phyloP scores from a whole-genome alignment of 2,113 vertebrate genomes.

The Choloepus hoffmanni region DNA sequence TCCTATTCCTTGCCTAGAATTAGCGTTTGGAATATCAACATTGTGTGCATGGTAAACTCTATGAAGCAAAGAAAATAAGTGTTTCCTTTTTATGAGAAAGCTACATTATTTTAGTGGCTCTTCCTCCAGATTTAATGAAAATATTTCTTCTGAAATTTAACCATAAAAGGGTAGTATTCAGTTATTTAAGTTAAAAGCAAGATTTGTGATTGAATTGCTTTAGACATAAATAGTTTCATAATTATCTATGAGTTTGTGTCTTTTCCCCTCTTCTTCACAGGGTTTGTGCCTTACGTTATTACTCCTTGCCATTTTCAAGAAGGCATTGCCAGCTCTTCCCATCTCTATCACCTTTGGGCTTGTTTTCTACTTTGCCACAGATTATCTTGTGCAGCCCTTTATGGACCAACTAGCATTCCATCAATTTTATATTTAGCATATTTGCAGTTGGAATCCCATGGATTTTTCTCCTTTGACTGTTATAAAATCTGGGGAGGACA shows the following conservation, averaged over 20 bases:
- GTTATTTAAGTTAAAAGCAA: neutral
- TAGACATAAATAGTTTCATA: neutral
- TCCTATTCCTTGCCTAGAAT: slow-evolving; percentile 35
- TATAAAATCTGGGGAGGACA: slow-evolving; percentile 80
- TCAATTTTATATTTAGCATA: slow-evolving; percentile 98
- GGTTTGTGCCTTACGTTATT: slow-evolving; percentile 98
- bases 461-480: slow-evolving; percentile 82
- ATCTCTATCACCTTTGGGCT: slow-evolving; percentile 99
- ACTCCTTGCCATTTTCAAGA: slow-evolving; percentile 99
- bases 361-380: slow-evolving; percentile 94
- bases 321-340: slow-evolving; percentile 97
- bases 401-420: slow-evolving; percentile 89
- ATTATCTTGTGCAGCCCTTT: too few species aligned
- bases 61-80: neutral
- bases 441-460: slow-evolving; percentile 71
- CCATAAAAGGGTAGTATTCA: neutral
- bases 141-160: slow-evolving; percentile 32
- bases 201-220: neutral
- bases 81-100: neutral
- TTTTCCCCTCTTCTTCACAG: slow-evolving; percentile 82
- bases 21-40: neutral
- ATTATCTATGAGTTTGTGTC: neutral
- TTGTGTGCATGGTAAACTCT: neutral
- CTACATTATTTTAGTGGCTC: neutral
- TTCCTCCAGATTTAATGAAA: neutral